Percentiles rank a stretch among this genome's conserved stretches.
Conservation (phyloP, 2,888 invertebrate species). For the Argyresthia albistria region DNA sequence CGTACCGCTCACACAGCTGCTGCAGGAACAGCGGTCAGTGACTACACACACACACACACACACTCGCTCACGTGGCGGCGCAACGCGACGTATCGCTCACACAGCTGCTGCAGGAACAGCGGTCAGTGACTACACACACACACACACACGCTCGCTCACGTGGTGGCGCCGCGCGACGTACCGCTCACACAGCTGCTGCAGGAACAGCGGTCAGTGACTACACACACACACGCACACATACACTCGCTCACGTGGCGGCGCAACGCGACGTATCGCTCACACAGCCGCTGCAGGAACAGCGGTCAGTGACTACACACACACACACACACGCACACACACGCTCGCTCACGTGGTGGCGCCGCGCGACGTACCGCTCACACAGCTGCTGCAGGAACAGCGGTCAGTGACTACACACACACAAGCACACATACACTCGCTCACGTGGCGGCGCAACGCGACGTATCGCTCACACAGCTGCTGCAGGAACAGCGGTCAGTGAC, state of each 20-base stretch:
- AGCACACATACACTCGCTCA: conserved; percentile 12
- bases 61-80: conserved; percentile 19
- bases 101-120: not conserved
- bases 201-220: not conserved
- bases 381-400: conserved; percentile 51
- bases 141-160: conserved; percentile 7
- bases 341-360: conserved; percentile 22
- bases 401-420: no score
- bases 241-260: conserved; percentile 18
- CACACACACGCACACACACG: conserved; percentile 6
- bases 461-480: conserved; percentile 46
- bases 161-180: conserved; percentile 42
- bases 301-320: not conserved
- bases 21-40: conserved; percentile 48
- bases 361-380: conserved; percentile 48
- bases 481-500: conserved; percentile 45
- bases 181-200: conserved; percentile 20
- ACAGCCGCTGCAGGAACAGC: not conserved
- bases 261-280: conserved; percentile 48
- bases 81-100: conserved; percentile 48
- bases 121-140: not conserved
- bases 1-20: conserved; percentile 45
- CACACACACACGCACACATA: not conserved
- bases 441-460: conserved; percentile 37
- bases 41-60: no score